Conservation (phyloP, 30 jellyfish, hydroid and myxozoan species). For the Rhopilema esculentum region DNA sequence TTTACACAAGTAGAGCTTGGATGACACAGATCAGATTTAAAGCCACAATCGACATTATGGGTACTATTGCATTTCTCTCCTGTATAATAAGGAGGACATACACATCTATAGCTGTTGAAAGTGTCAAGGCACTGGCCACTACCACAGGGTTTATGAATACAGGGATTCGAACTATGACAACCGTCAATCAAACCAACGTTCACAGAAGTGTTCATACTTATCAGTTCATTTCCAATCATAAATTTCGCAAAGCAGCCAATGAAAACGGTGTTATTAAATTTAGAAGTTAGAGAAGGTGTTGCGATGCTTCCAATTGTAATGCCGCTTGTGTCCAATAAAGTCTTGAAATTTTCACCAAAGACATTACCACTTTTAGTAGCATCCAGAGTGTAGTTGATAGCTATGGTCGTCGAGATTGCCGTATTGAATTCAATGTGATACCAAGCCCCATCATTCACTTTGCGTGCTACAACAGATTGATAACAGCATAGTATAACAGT, state of each 20-base stretch:
- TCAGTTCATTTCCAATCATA: slow-evolving; percentile 37
- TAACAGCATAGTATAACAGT: not conserved
- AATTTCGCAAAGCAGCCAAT: slow-evolving; percentile 68
- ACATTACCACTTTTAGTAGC: not conserved
- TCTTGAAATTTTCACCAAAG: slow-evolving; percentile 6
- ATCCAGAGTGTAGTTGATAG: slow-evolving; percentile 4
- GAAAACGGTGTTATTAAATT: slow-evolving; percentile 13
- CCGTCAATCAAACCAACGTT: slow-evolving; percentile 24
- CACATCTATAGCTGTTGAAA: slow-evolving; percentile 63
- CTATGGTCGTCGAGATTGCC: not conserved
- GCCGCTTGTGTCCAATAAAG: slow-evolving; percentile 19
- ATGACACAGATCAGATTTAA: slow-evolving; percentile 35
- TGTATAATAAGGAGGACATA: slow-evolving; percentile 65
- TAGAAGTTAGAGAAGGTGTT: not conserved
- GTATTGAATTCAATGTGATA: not conserved
- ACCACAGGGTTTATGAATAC: slow-evolving; percentile 50
- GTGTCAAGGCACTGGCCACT: slow-evolving; percentile 66
- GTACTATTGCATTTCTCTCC: slow-evolving; percentile 61
- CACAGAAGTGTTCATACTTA: slow-evolving; percentile 9
- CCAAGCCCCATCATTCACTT: slow-evolving; percentile 27
- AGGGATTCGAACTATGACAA: slow-evolving; percentile 66
- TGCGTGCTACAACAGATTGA: slow-evolving; percentile 12
- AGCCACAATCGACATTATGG: slow-evolving; percentile 64
- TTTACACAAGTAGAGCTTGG: slow-evolving; percentile 48
- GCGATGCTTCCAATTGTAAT: slow-evolving; percentile 36